These are phyloP conservation scores for Nemopilema nomurai DNA, from an alignment of 30 jellyfish, hydroid and myxozoan genomes.

Conservation along the genomic window DNA sequence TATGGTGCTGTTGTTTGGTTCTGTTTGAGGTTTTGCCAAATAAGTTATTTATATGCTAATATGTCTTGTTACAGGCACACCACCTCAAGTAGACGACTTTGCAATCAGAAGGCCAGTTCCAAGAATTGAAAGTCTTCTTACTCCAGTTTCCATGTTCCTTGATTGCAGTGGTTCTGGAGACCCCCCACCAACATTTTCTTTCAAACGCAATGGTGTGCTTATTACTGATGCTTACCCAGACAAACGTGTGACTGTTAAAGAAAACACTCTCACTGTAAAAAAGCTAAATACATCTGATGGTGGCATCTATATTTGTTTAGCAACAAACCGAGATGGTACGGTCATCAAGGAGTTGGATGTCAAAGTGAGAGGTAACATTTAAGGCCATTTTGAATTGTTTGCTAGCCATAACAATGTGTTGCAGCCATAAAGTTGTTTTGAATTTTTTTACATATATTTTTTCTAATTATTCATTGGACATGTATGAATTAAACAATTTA, in stretches of 20 bases:
- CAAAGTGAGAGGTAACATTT: conserved; percentile 24
- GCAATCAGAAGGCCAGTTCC: conserved; percentile 39
- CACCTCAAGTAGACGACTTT: conserved; percentile 52
- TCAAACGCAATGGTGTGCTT: conserved; percentile 22
- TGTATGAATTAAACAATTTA: too few relatives aligned
- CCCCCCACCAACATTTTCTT: conserved; percentile 80
- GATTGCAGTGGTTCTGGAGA: conserved; percentile 97
- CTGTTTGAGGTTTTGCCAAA: too few relatives aligned
- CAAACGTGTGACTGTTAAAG: conserved; percentile 46
- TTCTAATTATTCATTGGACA: too few relatives aligned
- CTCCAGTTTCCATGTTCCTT: conserved; percentile 36
- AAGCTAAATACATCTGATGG: conserved; percentile 47
- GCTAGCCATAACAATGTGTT: too few relatives aligned
- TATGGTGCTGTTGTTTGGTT: too few relatives aligned
- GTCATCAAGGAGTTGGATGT: conserved; percentile 57
- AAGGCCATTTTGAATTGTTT: too few relatives aligned
- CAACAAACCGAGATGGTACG: conserved; percentile 56
- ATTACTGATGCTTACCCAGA: conserved; percentile 25
- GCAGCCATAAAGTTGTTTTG: too few relatives aligned
- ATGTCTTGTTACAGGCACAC: conserved; percentile 25
- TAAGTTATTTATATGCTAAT: too few relatives aligned
- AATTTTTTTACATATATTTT: too few relatives aligned
- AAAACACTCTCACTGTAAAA: conserved; percentile 14
- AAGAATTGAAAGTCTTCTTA: conserved; percentile 60
- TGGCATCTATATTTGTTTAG: conserved; percentile 65